Percentiles rank a stretch among this genome's conserved stretches.
Conservation (phyloP, 2,113 vertebrate genomes). For the Sylvia atricapilla region DNA sequence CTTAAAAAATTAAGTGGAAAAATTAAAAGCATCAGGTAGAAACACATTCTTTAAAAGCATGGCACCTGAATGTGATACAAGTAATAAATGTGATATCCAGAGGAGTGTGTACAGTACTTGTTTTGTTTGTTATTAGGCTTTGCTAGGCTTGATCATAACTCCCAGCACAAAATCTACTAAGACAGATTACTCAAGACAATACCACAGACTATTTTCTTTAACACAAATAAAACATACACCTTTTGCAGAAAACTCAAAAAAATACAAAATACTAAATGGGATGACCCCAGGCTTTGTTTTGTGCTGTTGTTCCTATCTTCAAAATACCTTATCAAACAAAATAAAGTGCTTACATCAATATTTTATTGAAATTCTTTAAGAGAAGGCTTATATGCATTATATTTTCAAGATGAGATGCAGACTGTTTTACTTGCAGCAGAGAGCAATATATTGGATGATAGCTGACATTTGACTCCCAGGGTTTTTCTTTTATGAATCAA, state of each 20-base stretch:
- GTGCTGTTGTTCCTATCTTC: neutral
- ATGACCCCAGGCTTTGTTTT: neutral
- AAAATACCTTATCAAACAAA: constrained; percentile 55
- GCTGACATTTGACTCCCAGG: constrained; percentile 68
- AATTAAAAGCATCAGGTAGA: neutral
- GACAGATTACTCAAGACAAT: neutral
- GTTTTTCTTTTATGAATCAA: constrained; percentile 72
- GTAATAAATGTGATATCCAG: neutral
- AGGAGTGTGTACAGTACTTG: neutral
- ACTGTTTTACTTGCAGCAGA: constrained; percentile 62
- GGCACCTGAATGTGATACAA: neutral
- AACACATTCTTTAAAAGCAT: neutral
- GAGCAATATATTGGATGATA: constrained; percentile 66
- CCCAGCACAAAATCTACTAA: neutral
- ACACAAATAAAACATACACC: neutral
- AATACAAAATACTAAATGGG: neutral
- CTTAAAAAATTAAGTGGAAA: neutral
- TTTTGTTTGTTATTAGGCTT: neutral
- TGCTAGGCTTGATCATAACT: neutral
- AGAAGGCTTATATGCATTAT: constrained; percentile 52
- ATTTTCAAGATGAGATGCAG: constrained; percentile 64
- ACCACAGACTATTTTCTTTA: neutral
- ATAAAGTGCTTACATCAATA: constrained; percentile 69
- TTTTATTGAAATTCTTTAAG: constrained; percentile 76
- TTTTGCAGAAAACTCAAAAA: neutral